phyloP scores from a whole-genome alignment of 2,797 vertebrate genomes.

The Sebastes steindachneri region DNA sequence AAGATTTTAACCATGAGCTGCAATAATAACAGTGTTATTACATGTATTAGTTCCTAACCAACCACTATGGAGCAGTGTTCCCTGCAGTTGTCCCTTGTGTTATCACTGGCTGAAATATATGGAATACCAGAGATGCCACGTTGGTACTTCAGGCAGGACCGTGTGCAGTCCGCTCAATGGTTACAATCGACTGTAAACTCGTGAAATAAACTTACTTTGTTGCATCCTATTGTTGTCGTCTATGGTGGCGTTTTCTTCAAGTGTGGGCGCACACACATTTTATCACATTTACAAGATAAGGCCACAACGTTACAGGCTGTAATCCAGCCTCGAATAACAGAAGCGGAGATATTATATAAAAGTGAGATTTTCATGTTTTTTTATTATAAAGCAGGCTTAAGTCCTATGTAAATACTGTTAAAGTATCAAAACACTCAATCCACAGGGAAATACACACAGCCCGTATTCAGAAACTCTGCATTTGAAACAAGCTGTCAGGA shows the following conservation, averaged over 20 bases:
- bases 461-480: too few relatives aligned
- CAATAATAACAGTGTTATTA: background rate
- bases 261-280: background rate
- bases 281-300: background rate
- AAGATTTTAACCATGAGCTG: background rate
- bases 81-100: background rate
- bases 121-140: background rate
- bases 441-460: too few relatives aligned
- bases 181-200: slow-evolving; percentile 17
- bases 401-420: too few relatives aligned
- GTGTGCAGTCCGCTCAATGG: background rate
- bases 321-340: background rate
- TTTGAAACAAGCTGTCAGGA: too few relatives aligned
- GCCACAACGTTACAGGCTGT: background rate
- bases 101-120: background rate
- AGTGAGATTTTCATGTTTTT: background rate
- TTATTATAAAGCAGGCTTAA: too few relatives aligned
- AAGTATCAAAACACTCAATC: too few relatives aligned
- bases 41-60: background rate
- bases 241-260: background rate
- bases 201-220: slow-evolving; percentile 51
- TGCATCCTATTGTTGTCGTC: slow-evolving; percentile 30
- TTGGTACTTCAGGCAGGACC: background rate
- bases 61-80: background rate
- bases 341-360: background rate